These are phyloP conservation scores for Ellobium chinense DNA, from an alignment of 2,888 invertebrate genomes.

Conservation along the genomic window DNA sequence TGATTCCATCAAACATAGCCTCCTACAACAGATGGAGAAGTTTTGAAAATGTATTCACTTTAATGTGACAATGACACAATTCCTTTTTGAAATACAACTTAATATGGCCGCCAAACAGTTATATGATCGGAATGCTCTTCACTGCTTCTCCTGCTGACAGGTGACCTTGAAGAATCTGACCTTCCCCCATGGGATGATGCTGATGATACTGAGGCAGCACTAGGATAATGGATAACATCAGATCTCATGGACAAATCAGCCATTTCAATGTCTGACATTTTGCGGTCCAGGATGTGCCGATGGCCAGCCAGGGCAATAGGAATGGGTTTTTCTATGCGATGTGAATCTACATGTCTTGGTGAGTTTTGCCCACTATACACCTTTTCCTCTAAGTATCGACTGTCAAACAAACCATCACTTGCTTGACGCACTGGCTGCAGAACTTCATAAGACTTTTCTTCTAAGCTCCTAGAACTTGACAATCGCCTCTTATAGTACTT, in stretches of 20 bases:
- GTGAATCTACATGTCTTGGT: neutral
- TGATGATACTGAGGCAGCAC: constrained; percentile 39
- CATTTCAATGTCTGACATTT: constrained; percentile 24
- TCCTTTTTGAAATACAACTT: too few relatives aligned
- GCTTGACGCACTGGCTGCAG: constrained; percentile 7
- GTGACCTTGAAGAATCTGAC: constrained; percentile 47
- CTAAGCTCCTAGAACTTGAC: constrained; percentile 51
- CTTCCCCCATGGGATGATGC: constrained; percentile 35
- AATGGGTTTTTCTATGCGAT: constrained; percentile 41
- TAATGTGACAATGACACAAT: too few relatives aligned
- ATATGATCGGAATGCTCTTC: constrained; percentile 54
- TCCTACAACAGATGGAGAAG: too few relatives aligned
- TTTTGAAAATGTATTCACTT: too few relatives aligned
- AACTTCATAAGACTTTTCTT: constrained; percentile 53
- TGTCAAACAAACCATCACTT: constrained; percentile 13
- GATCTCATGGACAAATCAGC: constrained; percentile 23
- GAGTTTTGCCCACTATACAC: constrained; percentile 6
- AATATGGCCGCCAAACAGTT: constrained; percentile 71
- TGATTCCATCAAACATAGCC: too few relatives aligned
- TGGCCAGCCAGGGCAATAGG: constrained; percentile 45
- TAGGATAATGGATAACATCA: constrained; percentile 42
- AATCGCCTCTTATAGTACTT: constrained; percentile 50
- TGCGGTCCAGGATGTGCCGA: constrained; percentile 39
- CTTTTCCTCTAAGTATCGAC: constrained; percentile 1
- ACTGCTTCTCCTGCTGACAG: constrained; percentile 48